Percentiles rank a stretch among this genome's conserved stretches.
These are phyloP conservation scores for Lithophane leautieri DNA, from an alignment of 2,888 invertebrate genomes.

Conservation along the genomic window DNA sequence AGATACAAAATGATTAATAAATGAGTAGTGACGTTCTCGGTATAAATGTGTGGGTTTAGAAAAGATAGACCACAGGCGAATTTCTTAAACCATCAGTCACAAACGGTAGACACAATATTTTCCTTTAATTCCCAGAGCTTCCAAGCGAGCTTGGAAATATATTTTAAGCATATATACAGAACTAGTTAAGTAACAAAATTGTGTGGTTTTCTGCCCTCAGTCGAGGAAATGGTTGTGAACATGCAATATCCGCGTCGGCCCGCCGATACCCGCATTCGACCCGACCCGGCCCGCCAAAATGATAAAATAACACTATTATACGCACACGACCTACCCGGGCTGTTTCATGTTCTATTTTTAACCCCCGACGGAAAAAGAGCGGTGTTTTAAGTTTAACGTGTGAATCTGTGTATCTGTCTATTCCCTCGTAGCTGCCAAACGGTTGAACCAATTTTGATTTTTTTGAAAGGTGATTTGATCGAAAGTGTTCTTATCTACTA, in stretches of 20 bases:
- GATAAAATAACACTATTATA: constrained; percentile 66
- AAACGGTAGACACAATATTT: constrained; percentile 47
- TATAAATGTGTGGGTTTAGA: constrained; percentile 6
- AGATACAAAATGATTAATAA: not conserved
- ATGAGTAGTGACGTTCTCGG: no score
- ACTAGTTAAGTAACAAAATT: constrained; percentile 59
- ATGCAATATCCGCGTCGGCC: constrained; percentile 74
- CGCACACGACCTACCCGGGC: constrained; percentile 7
- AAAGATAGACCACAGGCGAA: constrained; percentile 11
- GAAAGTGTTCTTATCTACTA: no score
- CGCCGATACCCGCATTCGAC: constrained; percentile 60
- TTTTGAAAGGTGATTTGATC: no score
- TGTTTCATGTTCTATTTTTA: constrained; percentile 34
- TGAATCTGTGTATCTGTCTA: no score
- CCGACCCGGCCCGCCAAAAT: constrained; percentile 62
- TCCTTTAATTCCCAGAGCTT: constrained; percentile 23
- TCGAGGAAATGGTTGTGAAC: constrained; percentile 71
- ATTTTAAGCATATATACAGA: constrained; percentile 22
- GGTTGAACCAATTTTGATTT: no score
- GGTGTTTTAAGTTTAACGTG: no score
- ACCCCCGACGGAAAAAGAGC: no score
- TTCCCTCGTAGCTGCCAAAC: no score
- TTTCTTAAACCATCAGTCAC: constrained; percentile 16
- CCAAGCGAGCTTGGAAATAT: constrained; percentile 1
- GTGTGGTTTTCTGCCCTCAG: constrained; percentile 57